Conservation (phyloP, 2,113 vertebrate species). For the Erythrocebus patas region DNA sequence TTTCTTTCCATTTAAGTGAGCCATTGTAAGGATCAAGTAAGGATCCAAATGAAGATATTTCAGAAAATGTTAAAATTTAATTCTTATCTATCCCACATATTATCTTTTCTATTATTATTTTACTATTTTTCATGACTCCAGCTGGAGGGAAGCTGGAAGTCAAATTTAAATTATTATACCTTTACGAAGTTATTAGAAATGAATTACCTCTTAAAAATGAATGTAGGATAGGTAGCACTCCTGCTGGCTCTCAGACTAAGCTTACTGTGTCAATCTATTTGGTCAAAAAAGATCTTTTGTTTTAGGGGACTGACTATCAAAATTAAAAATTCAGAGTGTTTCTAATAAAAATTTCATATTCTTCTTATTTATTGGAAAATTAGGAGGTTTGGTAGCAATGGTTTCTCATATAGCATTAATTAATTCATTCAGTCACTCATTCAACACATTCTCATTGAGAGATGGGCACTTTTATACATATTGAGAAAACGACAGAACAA, state of each 20-base stretch:
- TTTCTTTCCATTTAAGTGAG: conserved; percentile 36
- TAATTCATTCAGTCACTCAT: neutral
- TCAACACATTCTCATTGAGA: neutral
- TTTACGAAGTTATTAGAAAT: neutral
- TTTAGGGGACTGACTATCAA: neutral
- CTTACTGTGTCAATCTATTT: neutral
- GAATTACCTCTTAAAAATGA: neutral
- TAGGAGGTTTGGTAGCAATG: neutral
- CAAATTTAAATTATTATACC: neutral
- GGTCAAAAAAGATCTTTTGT: neutral
- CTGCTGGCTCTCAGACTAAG: neutral
- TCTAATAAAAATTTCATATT: neutral
- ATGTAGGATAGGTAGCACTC: neutral
- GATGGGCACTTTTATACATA: neutral
- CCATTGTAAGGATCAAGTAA: neutral
- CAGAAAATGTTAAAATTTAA: conserved; percentile 1
- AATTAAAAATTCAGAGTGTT: neutral
- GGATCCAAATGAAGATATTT: neutral
- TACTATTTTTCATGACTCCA: neutral
- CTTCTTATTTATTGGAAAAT: conserved; percentile 18
- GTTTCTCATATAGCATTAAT: neutral
- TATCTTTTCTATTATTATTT: neutral
- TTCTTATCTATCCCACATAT: neutral
- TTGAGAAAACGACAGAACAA: neutral
- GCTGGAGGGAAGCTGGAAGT: neutral